Conservation (phyloP, 2,888 invertebrate species). For the Agrochola lota region DNA sequence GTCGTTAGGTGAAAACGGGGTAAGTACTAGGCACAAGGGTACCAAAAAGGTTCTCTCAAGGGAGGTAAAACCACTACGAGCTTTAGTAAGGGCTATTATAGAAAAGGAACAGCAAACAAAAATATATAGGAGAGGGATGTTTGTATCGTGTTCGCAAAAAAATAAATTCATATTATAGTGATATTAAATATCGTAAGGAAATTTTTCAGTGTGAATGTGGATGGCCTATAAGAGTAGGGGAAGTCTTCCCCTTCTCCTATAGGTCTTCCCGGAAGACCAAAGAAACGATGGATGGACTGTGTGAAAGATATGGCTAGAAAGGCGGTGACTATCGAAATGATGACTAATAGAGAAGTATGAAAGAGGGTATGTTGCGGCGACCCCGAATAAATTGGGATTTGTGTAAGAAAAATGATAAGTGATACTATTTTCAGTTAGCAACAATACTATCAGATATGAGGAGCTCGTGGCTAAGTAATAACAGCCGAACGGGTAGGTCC, state of each 20-base stretch:
- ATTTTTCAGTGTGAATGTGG: background rate
- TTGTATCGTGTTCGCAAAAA: background rate
- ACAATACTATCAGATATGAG: background rate
- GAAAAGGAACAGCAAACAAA: background rate
- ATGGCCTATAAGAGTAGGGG: background rate
- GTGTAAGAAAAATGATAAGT: background rate
- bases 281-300: background rate
- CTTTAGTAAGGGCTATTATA: conserved; percentile 9
- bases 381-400: background rate
- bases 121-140: background rate
- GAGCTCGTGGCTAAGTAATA: too few species aligned
- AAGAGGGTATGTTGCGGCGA: background rate
- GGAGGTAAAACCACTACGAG: conserved; percentile 9
- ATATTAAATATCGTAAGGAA: background rate
- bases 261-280: background rate
- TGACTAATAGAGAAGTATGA: background rate
- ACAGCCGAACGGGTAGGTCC: too few species aligned
- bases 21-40: conserved; percentile 8
- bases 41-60: conserved; percentile 33
- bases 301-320: background rate
- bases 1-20: conserved; percentile 25
- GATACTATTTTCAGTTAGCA: background rate
- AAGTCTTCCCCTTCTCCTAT: too few species aligned
- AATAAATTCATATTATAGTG: background rate
- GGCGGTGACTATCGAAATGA: background rate